Percentiles rank a stretch among this genome's conserved stretches.
Conservation (phyloP, 2,797 vertebrate genomes). For the Amniataba percoides region DNA sequence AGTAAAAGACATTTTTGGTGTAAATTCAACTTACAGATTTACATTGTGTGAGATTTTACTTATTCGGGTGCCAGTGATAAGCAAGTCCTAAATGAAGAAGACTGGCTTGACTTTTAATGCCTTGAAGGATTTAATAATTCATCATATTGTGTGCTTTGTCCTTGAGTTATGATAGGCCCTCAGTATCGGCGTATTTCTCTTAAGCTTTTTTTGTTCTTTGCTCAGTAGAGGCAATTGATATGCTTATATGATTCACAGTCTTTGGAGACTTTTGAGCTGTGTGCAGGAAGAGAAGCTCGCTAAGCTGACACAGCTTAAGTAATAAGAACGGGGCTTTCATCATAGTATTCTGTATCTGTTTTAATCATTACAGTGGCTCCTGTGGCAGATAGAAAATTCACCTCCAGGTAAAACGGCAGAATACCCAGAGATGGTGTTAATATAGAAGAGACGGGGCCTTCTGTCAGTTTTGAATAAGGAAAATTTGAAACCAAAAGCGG, state of each 20-base stretch:
- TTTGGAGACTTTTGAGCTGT: slow-evolving; percentile 64
- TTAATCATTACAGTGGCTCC: slow-evolving; percentile 75
- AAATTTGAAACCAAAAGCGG: slow-evolving; percentile 12
- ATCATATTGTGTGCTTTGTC: slow-evolving; percentile 60
- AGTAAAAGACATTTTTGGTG: slow-evolving; percentile 30
- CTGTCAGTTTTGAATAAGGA: slow-evolving; percentile 10
- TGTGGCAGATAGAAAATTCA: slow-evolving; percentile 60
- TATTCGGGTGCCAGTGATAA: slow-evolving; percentile 33
- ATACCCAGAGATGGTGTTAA: slow-evolving; percentile 36
- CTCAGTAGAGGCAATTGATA: slow-evolving; percentile 67
- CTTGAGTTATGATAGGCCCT: slow-evolving; percentile 65
- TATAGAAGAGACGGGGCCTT: slow-evolving; percentile 3
- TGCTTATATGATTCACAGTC: slow-evolving; percentile 67
- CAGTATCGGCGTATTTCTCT: slow-evolving; percentile 43
- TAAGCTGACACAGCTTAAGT: slow-evolving; percentile 79
- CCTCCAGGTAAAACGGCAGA: slow-evolving; percentile 53
- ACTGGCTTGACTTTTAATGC: slow-evolving; percentile 52
- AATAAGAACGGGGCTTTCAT: slow-evolving; percentile 75
- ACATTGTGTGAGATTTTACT: slow-evolving; percentile 50
- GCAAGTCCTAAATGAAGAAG: slow-evolving; percentile 34
- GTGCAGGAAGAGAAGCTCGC: slow-evolving; percentile 68
- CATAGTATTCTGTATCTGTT: slow-evolving; percentile 76
- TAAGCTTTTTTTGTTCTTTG: slow-evolving; percentile 52
- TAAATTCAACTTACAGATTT: slow-evolving; percentile 25
- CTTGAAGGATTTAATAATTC: slow-evolving; percentile 54